A percentile compares a stretch with the other conserved stretches of the same genome.
phyloP scores from a whole-genome alignment of 1,140 invertebrate species.

The Ceratina australensis region DNA sequence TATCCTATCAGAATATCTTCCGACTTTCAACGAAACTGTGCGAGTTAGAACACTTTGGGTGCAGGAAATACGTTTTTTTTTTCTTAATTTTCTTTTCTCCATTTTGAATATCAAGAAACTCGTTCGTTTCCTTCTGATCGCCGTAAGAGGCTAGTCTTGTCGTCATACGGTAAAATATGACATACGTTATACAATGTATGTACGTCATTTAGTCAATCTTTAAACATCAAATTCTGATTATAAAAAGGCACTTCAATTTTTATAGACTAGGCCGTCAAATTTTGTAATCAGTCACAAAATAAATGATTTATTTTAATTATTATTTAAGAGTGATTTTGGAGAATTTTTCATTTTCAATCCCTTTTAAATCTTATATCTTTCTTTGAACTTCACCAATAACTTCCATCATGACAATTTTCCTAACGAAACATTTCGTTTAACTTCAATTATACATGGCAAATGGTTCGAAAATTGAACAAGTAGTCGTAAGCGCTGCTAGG shows the following conservation, averaged over 20 bases:
- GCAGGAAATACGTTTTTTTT: background rate
- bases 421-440: background rate
- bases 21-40: background rate
- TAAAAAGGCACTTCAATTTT: too few species aligned
- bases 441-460: background rate
- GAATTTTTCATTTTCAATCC: background rate
- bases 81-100: background rate
- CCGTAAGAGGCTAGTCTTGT: too few species aligned
- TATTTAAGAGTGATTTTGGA: too few species aligned
- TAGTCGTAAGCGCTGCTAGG: background rate
- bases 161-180: too few species aligned
- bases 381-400: background rate
- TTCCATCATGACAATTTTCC: background rate
- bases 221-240: too few species aligned
- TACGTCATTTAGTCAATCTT: too few species aligned
- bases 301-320: too few species aligned
- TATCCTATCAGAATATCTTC: conserved; percentile 1
- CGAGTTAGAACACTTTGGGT: conserved; percentile 21
- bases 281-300: too few species aligned
- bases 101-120: background rate
- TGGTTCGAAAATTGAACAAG: background rate
- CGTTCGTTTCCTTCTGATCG: too few species aligned
- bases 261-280: too few species aligned
- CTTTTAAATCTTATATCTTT: background rate
- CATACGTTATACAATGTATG: too few species aligned